Evolutionary conservation across 2,113 vertebrate genomes (phyloP).

Genomic region (Melanerpes formicivorus): DNA sequence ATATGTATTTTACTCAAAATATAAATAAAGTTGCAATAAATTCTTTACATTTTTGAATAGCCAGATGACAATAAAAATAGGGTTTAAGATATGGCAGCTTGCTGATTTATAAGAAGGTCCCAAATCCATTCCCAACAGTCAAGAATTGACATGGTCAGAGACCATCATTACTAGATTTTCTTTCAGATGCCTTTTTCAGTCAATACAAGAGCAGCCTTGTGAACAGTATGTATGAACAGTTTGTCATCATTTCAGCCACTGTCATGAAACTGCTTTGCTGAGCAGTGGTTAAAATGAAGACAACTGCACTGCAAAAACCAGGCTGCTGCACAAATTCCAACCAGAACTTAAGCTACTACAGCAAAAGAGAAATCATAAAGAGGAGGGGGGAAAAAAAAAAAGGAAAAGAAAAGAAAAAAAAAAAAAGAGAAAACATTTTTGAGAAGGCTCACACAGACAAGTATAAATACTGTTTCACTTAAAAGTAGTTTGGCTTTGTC

Average conservation of each 20-base stretch:
- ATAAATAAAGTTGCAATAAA: background rate
- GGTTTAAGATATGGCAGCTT: background rate
- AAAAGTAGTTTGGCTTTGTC: background rate
- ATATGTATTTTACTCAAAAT: background rate
- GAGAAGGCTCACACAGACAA: background rate
- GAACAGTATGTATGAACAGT: background rate
- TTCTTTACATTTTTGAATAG: background rate
- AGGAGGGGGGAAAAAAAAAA: background rate
- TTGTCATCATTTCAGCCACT: background rate
- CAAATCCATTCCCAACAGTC: background rate
- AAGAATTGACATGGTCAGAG: background rate
- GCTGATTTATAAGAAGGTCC: background rate
- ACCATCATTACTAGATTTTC: background rate
- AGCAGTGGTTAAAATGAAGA: background rate
- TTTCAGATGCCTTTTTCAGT: background rate
- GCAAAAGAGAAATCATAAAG: background rate
- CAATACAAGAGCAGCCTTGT: background rate
- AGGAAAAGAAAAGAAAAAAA: no score
- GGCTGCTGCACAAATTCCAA: background rate
- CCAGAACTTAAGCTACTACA: background rate
- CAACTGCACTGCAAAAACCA: background rate
- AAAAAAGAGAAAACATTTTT: background rate
- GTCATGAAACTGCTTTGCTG: background rate
- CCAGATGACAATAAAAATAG: background rate
- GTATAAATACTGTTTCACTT: background rate